Evolutionary conservation across 2,888 invertebrate species (phyloP).

Genomic region (Candidula unifasciata): DNA sequence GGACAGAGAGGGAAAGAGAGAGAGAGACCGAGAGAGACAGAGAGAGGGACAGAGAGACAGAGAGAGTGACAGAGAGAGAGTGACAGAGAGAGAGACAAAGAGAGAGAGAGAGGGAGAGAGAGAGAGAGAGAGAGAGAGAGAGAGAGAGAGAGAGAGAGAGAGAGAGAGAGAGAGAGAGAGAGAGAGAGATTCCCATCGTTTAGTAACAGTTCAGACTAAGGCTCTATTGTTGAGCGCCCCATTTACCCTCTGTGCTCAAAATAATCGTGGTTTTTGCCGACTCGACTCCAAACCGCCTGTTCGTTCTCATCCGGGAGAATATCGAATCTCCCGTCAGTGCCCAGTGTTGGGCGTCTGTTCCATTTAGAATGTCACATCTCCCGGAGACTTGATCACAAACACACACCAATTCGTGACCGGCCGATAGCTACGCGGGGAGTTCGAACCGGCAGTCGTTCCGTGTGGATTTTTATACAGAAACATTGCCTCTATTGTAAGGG

Average conservation of each 20-base stretch:
- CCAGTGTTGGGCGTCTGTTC: neutral
- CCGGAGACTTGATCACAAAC: neutral
- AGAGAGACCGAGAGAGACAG: too few species aligned
- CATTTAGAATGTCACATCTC: constrained; percentile 10
- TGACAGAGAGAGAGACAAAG: too few species aligned
- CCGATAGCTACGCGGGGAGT: neutral
- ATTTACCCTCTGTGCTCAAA: neutral
- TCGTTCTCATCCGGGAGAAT: constrained; percentile 1
- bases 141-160: too few species aligned
- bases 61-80: too few species aligned
- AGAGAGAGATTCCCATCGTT: too few species aligned
- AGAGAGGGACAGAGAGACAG: too few species aligned
- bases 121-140: too few species aligned
- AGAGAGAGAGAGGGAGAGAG: too few species aligned
- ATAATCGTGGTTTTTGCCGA: neutral
- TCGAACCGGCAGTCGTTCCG: neutral
- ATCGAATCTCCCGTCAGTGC: constrained; percentile 4
- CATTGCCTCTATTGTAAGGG: neutral
- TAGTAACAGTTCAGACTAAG: too few species aligned
- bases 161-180: too few species aligned
- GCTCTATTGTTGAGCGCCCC: neutral
- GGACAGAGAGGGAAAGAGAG: too few species aligned
- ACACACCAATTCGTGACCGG: constrained; percentile 25
- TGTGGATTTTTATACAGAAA: constrained; percentile 3
- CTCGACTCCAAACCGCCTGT: neutral